Percentiles rank a stretch among this genome's conserved stretches.
phyloP scores from a whole-genome alignment of 1,140 invertebrate genomes.

The Tyrophagus putrescentiae region DNA sequence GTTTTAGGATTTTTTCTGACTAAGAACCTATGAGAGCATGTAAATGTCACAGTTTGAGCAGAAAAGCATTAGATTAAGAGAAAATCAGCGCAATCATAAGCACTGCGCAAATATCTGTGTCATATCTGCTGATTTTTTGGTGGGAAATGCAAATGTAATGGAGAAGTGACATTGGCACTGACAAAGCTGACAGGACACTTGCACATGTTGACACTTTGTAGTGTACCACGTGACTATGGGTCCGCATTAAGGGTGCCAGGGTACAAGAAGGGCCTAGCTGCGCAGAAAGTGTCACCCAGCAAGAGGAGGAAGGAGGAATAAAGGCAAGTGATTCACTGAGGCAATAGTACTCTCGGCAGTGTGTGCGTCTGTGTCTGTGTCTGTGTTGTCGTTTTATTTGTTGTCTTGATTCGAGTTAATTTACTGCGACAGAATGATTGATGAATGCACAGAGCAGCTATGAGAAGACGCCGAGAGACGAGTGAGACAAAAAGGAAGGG shows the following conservation, averaged over 20 bases:
- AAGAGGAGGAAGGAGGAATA: not conserved
- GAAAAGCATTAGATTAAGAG: too few relatives aligned
- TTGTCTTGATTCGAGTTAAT: conserved; percentile 25
- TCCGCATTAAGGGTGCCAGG: not conserved
- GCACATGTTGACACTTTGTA: conserved; percentile 15
- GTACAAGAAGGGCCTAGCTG: not conserved
- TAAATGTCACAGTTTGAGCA: too few relatives aligned
- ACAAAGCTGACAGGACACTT: conserved; percentile 10
- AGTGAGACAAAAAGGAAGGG: not conserved
- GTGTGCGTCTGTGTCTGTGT: not conserved
- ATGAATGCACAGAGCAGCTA: conserved; percentile 7
- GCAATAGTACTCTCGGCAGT: too few relatives aligned
- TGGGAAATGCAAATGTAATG: conserved; percentile 10
- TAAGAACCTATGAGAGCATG: too few relatives aligned
- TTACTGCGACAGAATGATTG: conserved; percentile 25
- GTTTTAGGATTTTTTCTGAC: too few relatives aligned
- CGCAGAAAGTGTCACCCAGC: conserved; percentile 1
- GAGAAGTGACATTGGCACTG: not conserved
- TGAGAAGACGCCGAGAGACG: not conserved
- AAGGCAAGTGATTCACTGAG: conserved; percentile 6
- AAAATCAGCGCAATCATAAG: too few relatives aligned
- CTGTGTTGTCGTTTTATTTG: not conserved
- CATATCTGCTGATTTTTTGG: too few relatives aligned
- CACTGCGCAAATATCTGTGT: too few relatives aligned
- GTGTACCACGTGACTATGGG: conserved; percentile 1